phyloP scores from a whole-genome alignment of 2,888 invertebrate genomes.

The Dasypolia templi region DNA sequence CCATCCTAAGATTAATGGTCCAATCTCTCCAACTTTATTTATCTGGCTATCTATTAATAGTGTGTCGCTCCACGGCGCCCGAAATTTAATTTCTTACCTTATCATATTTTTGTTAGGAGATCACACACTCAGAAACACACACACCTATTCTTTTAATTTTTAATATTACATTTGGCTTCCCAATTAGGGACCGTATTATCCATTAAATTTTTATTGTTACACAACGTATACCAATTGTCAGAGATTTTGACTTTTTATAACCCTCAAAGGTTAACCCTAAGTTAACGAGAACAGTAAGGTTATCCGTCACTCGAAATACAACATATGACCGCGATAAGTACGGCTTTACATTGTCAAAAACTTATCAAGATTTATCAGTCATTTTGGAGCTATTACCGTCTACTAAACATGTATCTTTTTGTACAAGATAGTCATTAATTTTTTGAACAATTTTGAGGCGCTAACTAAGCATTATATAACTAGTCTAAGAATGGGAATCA shows the following conservation, averaged over 20 bases:
- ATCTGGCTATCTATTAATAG: no score
- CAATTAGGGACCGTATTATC: no score
- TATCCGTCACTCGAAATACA: conserved; percentile 1
- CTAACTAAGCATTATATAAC: not conserved
- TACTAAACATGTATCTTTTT: not conserved
- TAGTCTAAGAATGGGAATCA: not conserved
- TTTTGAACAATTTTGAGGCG: not conserved
- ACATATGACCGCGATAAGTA: not conserved
- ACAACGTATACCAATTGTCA: not conserved
- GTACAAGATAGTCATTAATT: no score
- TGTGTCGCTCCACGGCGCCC: no score
- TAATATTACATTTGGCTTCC: no score
- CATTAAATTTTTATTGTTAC: no score
- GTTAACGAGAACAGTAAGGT: not conserved
- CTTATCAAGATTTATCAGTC: not conserved
- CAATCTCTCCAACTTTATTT: no score
- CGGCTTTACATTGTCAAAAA: not conserved
- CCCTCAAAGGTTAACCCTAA: conserved; percentile 2
- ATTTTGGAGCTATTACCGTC: not conserved
- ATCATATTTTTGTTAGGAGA: no score
- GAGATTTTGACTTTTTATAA: not conserved
- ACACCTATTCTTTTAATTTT: no score
- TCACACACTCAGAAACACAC: no score
- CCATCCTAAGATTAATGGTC: no score
- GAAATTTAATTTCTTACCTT: no score